Percentiles rank a stretch among this genome's conserved stretches.
Evolutionary conservation across 2,113 vertebrate genomes (phyloP).

Genomic region (Salvelinus sp.): DNA sequence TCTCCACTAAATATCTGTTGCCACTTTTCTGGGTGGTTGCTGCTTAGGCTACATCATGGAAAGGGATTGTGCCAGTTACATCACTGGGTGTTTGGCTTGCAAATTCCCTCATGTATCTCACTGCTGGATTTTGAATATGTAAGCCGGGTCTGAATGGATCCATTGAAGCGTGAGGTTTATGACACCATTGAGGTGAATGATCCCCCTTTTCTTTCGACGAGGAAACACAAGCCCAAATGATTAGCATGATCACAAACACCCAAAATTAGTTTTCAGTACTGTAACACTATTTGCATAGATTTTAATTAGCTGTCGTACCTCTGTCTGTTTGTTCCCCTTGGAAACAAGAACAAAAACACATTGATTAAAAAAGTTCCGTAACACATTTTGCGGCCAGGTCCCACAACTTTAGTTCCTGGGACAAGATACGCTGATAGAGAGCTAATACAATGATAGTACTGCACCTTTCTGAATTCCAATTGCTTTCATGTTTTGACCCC

Average conservation of each 20-base stretch:
- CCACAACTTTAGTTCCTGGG: background rate
- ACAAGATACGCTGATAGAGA: background rate
- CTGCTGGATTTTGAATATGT: conserved; percentile 52
- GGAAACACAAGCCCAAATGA: conserved; percentile 3
- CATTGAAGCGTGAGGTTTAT: conserved; percentile 30
- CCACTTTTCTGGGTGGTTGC: too few relatives aligned
- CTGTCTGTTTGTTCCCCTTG: background rate
- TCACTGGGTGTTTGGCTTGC: conserved; percentile 43
- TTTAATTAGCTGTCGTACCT: background rate
- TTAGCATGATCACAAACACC: background rate
- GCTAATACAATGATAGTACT: background rate
- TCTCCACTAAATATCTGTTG: too few relatives aligned
- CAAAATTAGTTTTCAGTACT: conserved; percentile 1
- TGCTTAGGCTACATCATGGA: background rate
- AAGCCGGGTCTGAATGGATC: conserved; percentile 19
- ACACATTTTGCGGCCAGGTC: background rate
- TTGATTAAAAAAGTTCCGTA: background rate
- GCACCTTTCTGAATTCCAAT: background rate
- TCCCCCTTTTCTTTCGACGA: conserved; percentile 1
- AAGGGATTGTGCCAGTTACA: conserved; percentile 26
- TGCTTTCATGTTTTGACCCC: background rate
- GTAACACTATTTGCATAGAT: background rate
- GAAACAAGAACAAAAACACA: background rate
- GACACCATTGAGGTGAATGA: conserved; percentile 15
- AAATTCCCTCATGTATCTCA: conserved; percentile 36